These are phyloP conservation scores for Phania funesta DNA, from an alignment of 2,888 invertebrate species.

Conservation along the genomic window DNA sequence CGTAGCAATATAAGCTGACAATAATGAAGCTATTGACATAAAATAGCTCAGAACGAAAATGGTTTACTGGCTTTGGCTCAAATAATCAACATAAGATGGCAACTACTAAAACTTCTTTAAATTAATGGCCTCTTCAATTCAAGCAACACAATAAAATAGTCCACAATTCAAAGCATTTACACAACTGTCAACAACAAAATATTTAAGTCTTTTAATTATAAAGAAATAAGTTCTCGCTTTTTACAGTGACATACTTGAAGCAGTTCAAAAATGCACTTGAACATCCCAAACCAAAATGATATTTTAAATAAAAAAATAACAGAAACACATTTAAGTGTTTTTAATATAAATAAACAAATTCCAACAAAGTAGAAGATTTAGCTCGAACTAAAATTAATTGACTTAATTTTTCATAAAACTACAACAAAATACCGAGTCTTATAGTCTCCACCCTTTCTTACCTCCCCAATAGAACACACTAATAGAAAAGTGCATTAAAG, in stretches of 20 bases:
- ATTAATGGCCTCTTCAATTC: too few species aligned
- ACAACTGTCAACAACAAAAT: not conserved
- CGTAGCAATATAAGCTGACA: too few species aligned
- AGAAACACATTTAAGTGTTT: too few species aligned
- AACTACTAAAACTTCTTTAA: not conserved
- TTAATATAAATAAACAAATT: conserved; percentile 49
- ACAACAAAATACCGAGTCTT: conserved; percentile 1
- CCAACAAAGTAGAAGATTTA: conserved; percentile 1
- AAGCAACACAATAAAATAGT: too few species aligned
- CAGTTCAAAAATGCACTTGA: conserved; percentile 50
- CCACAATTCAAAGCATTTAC: not conserved
- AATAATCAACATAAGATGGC: too few species aligned
- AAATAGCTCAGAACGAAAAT: too few species aligned
- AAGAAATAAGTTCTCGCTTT: not conserved
- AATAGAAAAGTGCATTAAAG: conserved; percentile 54
- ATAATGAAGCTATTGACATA: too few species aligned
- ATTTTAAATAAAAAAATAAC: too few species aligned
- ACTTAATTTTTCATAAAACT: conserved; percentile 55
- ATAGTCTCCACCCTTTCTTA: not conserved
- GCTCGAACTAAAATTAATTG: conserved; percentile 43
- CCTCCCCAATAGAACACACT: not conserved
- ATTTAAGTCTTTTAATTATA: conserved; percentile 18
- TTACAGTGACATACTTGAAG: not conserved
- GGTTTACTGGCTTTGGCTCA: too few species aligned
- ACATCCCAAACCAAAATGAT: too few species aligned